Evolutionary conservation across 2,888 invertebrate genomes (phyloP).

Genomic region (Caenorhabditis sp.): DNA sequence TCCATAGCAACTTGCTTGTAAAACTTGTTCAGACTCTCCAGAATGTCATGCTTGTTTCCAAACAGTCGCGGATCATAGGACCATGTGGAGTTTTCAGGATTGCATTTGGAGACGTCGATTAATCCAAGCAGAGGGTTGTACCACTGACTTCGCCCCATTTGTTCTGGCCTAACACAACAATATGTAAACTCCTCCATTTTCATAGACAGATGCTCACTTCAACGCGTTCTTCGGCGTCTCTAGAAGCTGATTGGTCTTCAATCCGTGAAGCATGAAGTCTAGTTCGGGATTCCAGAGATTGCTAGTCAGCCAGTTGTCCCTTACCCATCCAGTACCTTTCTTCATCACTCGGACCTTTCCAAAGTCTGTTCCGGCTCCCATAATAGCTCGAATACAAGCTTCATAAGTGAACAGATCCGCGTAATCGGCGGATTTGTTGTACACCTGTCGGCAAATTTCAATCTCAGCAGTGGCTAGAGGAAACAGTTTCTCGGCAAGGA

Average conservation of each 20-base stretch:
- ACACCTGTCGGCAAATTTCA: conserved; percentile 56
- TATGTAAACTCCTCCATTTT: too few relatives aligned
- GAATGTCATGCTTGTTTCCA: conserved; percentile 35
- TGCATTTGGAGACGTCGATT: conserved; percentile 47
- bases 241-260: conserved; percentile 58
- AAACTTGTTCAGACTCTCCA: conserved; percentile 20
- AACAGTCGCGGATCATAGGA: conserved; percentile 35
- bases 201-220: conserved; percentile 21
- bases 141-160: conserved; percentile 45
- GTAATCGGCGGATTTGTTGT: conserved; percentile 64
- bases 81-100: conserved; percentile 51
- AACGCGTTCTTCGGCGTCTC: conserved; percentile 23
- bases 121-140: conserved; percentile 53
- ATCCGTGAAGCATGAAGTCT: conserved; percentile 70
- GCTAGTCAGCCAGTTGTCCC: conserved; percentile 67
- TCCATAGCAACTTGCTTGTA: conserved; percentile 34
- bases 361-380: conserved; percentile 66
- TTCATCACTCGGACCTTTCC: conserved; percentile 61
- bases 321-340: conserved; percentile 67
- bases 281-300: conserved; percentile 59
- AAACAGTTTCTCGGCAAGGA: conserved; percentile 59
- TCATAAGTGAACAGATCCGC: conserved; percentile 74
- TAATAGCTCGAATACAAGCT: conserved; percentile 71
- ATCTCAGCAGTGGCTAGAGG: conserved; percentile 41
- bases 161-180: conserved; percentile 28